phyloP scores from a whole-genome alignment of 1,140 invertebrate species.

The Solenopsis invicta region DNA sequence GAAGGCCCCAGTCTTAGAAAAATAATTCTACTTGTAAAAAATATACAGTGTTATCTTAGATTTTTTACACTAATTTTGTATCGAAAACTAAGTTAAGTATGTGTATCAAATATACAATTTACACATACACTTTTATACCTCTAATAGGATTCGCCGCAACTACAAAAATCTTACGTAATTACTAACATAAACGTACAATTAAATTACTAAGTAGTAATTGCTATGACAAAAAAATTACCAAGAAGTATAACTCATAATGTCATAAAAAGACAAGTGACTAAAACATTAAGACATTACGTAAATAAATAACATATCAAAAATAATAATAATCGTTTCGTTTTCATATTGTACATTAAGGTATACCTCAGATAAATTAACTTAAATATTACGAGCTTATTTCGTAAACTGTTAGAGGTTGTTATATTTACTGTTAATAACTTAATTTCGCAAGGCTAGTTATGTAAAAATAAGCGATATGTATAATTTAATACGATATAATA shows the following conservation, averaged over 20 bases:
- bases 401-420: conserved; percentile 14
- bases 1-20: conserved; percentile 78
- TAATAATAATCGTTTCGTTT: conserved; percentile 28
- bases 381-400: conserved; percentile 18
- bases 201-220: background rate
- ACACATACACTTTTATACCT: background rate
- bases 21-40: conserved; percentile 71
- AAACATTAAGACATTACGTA: conserved; percentile 35
- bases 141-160: conserved; percentile 22
- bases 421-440: conserved; percentile 31
- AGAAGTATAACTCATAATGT: conserved; percentile 5
- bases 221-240: conserved; percentile 19
- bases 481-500: conserved; percentile 25
- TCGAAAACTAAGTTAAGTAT: conserved; percentile 18
- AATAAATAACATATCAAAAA: conserved; percentile 73
- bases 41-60: conserved; percentile 29
- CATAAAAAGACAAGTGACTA: conserved; percentile 34
- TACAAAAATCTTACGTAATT: conserved; percentile 7
- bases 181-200: conserved; percentile 34
- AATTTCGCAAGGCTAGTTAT: background rate
- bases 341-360: conserved; percentile 36
- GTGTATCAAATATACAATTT: background rate
- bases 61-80: background rate
- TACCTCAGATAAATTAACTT: conserved; percentile 46
- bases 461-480: conserved; percentile 28